Percentiles rank a stretch among this genome's conserved stretches.
These are phyloP conservation scores for Drosophila mayaguana DNA, from an alignment of 2,888 invertebrate genomes.

Conservation along the genomic window DNA sequence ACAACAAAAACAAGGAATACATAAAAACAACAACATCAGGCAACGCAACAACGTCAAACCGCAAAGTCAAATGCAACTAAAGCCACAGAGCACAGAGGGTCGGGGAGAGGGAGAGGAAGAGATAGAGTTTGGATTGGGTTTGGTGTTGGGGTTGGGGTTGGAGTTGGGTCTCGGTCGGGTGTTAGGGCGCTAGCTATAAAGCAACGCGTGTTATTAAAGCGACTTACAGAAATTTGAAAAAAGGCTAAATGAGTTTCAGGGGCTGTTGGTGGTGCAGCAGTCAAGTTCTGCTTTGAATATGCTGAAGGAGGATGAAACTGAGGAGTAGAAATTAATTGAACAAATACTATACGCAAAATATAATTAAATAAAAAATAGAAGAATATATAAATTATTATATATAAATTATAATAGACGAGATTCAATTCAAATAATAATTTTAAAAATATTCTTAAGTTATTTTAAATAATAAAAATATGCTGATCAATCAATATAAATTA, in stretches of 20 bases:
- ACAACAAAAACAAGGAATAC: slow-evolving; percentile 36
- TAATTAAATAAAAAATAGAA: neutral
- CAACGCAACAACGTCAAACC: slow-evolving; percentile 75
- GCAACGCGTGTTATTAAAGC: slow-evolving; percentile 59
- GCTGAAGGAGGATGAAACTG: neutral
- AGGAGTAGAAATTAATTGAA: neutral
- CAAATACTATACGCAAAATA: neutral
- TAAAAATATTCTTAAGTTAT: too few species aligned
- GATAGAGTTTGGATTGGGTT: neutral
- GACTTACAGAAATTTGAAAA: slow-evolving; percentile 50
- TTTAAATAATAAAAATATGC: too few species aligned
- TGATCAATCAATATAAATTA: too few species aligned
- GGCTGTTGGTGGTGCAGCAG: slow-evolving; percentile 7
- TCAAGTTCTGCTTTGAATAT: slow-evolving; percentile 7
- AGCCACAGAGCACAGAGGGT: slow-evolving; percentile 65
- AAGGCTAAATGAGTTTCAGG: slow-evolving; percentile 15
- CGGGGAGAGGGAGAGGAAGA: slow-evolving; percentile 9
- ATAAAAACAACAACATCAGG: slow-evolving; percentile 47
- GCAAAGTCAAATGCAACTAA: slow-evolving; percentile 81
- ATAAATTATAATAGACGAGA: too few species aligned
- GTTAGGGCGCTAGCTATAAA: slow-evolving; percentile 26
- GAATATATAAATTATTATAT: neutral
- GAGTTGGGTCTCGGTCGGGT: neutral
- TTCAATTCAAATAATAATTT: too few species aligned
- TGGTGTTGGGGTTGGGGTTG: neutral